A percentile compares a stretch with the other conserved stretches of the same genome.
phyloP scores from a whole-genome alignment of 1,140 invertebrate species.

The Mya arenaria region DNA sequence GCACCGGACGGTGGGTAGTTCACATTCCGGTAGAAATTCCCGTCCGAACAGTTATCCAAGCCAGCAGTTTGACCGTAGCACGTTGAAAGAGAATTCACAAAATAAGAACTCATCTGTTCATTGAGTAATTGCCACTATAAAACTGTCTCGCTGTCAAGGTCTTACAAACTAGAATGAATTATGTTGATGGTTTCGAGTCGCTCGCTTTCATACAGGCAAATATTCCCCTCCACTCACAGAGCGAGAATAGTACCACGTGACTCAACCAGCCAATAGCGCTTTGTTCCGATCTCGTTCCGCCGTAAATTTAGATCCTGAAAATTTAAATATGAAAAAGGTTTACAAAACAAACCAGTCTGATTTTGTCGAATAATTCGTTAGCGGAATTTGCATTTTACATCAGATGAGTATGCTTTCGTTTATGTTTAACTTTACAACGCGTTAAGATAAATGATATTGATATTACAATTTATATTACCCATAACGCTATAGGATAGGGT shows the following conservation, averaged over 20 bases:
- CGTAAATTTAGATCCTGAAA: constrained; percentile 48
- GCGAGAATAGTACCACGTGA: constrained; percentile 31
- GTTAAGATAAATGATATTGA: no score
- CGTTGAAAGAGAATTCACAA: constrained; percentile 77
- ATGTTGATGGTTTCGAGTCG: constrained; percentile 62
- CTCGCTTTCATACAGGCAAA: constrained; percentile 53
- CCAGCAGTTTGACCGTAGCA: constrained; percentile 77
- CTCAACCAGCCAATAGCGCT: constrained; percentile 25
- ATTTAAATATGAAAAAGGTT: constrained; percentile 41
- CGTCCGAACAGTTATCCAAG: constrained; percentile 72
- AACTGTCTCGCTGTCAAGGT: constrained; percentile 71
- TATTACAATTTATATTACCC: no score
- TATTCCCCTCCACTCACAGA: constrained; percentile 24
- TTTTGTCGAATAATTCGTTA: background rate
- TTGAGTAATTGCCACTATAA: constrained; percentile 70
- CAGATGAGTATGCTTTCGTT: no score
- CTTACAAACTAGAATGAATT: constrained; percentile 71
- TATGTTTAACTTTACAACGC: no score
- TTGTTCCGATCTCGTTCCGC: background rate
- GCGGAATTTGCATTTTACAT: no score
- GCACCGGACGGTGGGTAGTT: constrained; percentile 67
- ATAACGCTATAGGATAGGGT: no score
- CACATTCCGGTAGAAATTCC: constrained; percentile 68
- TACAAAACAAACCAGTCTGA: background rate
- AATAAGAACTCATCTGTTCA: constrained; percentile 77